Evolutionary conservation across 2,888 invertebrate genomes (phyloP).

Genomic region (Chymomyza amoena): DNA sequence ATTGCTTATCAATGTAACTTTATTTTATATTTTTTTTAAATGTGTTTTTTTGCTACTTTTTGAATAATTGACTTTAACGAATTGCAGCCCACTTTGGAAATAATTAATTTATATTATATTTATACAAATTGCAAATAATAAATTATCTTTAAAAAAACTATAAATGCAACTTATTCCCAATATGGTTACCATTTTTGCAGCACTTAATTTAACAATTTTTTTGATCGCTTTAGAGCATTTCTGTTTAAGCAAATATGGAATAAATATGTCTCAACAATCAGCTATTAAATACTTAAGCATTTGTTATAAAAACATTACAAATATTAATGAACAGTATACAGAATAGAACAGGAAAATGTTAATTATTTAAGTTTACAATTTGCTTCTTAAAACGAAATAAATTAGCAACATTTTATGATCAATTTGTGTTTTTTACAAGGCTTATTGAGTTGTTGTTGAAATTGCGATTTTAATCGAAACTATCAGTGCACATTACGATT

Average conservation of each 20-base stretch:
- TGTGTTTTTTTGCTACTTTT: not conserved
- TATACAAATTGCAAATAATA: not conserved
- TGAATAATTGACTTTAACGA: slow-evolving; percentile 1
- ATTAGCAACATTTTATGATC: not conserved
- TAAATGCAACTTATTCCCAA: no score
- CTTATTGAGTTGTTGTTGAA: not conserved
- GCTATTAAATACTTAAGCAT: no score
- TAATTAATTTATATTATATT: not conserved
- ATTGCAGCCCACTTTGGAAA: not conserved
- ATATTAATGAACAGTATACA: no score
- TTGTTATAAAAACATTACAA: no score
- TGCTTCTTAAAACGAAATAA: not conserved
- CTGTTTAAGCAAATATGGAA: not conserved
- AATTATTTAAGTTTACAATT: no score
- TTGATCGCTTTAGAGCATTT: not conserved
- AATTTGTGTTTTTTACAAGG: not conserved
- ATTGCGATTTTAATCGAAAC: not conserved
- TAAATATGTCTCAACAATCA: not conserved
- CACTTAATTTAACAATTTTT: not conserved
- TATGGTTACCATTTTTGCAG: not conserved
- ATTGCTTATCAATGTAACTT: not conserved
- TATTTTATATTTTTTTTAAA: not conserved
- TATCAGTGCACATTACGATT: not conserved
- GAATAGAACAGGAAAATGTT: no score
- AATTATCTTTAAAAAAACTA: no score